Evolutionary conservation across 2,113 vertebrate species (phyloP).

Genomic region (Mobula hypostoma): DNA sequence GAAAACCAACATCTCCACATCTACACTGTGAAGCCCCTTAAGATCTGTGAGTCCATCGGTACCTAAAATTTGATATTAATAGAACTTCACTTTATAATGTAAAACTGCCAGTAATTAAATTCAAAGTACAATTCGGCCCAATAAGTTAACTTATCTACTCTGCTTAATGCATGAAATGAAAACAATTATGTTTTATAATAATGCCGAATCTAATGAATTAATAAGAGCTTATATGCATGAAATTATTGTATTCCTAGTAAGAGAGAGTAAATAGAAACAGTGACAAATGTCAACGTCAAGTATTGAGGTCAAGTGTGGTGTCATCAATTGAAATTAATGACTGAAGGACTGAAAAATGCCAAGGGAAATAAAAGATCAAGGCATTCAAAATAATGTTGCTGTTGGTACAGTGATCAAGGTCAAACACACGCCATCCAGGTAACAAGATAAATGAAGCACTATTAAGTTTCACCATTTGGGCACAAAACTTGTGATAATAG

Average conservation of each 20-base stretch:
- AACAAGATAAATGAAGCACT: conserved; percentile 11
- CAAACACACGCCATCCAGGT: background rate
- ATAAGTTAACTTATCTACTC: background rate
- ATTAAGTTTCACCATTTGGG: background rate
- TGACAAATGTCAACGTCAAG: background rate
- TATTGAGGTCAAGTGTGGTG: background rate
- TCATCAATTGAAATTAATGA: background rate
- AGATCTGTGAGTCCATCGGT: background rate
- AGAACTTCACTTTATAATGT: background rate
- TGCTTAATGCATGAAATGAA: background rate
- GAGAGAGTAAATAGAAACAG: background rate
- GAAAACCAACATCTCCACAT: too few species aligned
- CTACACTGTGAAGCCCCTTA: too few species aligned
- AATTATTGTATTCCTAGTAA: background rate
- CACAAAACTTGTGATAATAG: background rate
- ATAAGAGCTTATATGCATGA: background rate
- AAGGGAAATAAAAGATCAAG: conserved; percentile 31
- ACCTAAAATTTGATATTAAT: background rate
- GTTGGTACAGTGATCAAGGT: conserved; percentile 19
- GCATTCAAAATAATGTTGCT: background rate
- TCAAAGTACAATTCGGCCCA: background rate
- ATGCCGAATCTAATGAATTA: background rate
- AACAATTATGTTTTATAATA: background rate
- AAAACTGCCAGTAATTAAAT: background rate
- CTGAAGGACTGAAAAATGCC: background rate